Evolutionary conservation across 2,113 vertebrate genomes (phyloP).

Genomic region (Pongo abelii): DNA sequence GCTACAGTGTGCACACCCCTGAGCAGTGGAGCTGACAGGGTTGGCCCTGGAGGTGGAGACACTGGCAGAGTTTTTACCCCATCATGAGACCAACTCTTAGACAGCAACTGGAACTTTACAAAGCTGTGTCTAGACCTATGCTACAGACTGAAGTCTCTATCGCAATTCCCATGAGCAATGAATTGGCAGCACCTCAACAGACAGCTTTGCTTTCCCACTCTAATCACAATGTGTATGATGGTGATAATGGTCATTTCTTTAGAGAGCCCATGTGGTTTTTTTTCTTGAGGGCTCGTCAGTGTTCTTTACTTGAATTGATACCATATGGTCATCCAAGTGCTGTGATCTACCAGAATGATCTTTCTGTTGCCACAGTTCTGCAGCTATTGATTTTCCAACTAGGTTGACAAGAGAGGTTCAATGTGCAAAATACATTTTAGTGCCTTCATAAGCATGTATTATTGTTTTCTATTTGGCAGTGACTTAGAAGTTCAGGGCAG

Average conservation of each 20-base stretch:
- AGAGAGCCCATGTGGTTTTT: accelerated
- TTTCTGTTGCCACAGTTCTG: background rate
- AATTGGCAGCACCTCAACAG: accelerated
- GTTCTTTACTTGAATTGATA: background rate
- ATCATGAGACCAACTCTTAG: accelerated
- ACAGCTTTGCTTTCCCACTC: accelerated
- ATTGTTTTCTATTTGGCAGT: background rate
- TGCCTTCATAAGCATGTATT: background rate
- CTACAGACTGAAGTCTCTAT: accelerated
- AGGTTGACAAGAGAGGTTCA: accelerated
- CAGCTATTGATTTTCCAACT: background rate
- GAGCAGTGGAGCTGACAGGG: accelerated
- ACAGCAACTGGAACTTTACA: too few species aligned
- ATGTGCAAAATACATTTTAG: background rate
- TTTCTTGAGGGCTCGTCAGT: background rate
- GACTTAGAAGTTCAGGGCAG: background rate
- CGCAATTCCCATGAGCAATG: accelerated
- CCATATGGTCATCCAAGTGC: accelerated
- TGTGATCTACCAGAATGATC: accelerated
- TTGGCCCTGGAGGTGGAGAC: accelerated
- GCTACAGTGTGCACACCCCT: accelerated
- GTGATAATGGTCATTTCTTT: accelerated
- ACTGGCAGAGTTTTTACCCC: accelerated
- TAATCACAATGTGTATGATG: accelerated
- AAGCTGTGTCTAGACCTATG: background rate